Percentiles rank a stretch among this genome's conserved stretches.
Conservation (phyloP, 2,888 invertebrate genomes). For the Tipula vernalis region DNA sequence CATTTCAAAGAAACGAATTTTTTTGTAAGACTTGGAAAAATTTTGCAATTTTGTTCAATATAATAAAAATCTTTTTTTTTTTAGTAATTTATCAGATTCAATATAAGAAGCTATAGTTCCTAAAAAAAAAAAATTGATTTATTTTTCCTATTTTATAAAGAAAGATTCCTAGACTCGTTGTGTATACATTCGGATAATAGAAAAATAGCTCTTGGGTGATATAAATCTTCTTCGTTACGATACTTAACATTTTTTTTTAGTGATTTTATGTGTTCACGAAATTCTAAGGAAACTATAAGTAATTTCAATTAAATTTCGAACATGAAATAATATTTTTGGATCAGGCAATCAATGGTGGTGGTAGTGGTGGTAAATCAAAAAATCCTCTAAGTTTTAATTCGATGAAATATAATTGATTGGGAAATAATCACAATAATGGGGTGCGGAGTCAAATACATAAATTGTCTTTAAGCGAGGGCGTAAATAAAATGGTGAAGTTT, state of each 20-base stretch:
- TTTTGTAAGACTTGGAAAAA: background rate
- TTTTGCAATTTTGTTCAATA: background rate
- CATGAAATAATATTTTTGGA: background rate
- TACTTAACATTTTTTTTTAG: background rate
- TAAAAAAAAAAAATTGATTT: background rate
- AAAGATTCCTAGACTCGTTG: background rate
- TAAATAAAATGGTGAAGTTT: too few species aligned
- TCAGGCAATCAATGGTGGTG: too few species aligned
- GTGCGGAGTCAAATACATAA: too few species aligned
- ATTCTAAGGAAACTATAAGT: background rate
- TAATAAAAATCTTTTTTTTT: background rate
- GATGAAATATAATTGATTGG: too few species aligned
- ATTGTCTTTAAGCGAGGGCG: too few species aligned
- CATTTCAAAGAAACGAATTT: background rate
- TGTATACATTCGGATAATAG: background rate
- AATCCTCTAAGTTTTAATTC: too few species aligned
- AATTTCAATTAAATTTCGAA: background rate
- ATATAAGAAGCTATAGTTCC: background rate
- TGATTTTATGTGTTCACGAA: background rate
- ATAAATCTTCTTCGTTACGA: background rate
- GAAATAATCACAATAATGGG: too few species aligned
- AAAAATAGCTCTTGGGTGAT: background rate
- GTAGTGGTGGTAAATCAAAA: too few species aligned
- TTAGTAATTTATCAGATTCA: background rate
- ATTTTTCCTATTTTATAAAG: background rate